Evolutionary conservation across 1,140 invertebrate genomes (phyloP), one percentile per base, ranked within the genome.

Genomic region (honey bee (Apis mellifera)): DNA sequence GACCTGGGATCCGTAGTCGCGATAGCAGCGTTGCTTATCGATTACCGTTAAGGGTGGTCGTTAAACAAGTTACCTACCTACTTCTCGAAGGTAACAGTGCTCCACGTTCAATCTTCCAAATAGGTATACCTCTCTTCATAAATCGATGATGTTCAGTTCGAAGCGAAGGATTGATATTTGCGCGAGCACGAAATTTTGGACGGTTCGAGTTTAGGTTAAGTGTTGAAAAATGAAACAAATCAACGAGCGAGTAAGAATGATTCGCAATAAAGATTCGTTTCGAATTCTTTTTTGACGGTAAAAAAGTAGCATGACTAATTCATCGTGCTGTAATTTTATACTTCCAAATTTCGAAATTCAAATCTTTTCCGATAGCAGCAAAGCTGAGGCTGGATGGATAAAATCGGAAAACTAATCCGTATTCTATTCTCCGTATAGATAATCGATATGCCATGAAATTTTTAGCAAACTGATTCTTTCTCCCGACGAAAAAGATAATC

Each of bases 21-120:
- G 69, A 79, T 71, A 72, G 69, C 57, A 72, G 69, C 57, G 60
- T 62, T 17, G 76, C 54, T 70, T 71, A 79, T 79, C 77, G 69
- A 79, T 79, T 79, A 79, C 50, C 78, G 68, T 64, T 70, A 79
- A 79, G 68, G 60, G 48, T 42, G 59, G 68, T 79, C 59, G 57
- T 79, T 79, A 79, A 79, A 54, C 68, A 72, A 79, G 78, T 79
- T 79, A 52, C 57, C 78, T 72, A 55, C 21, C 69, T 64, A 62
- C 57, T 69, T 78, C 54, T 78, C 52, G 32, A 11, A 62, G 66
- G 64, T 23, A 57, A 71, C 55, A 52, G 52, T 50, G 21, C 55
- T 59, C 64, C 60, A 48, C 62, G 52, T 68, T n/a, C 13, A 78
- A 66, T 55, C 60, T 26, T 19, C 64, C 21, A 66, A 57, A 68